Conservation (phyloP, 2,797 vertebrate species). For the Rhodeus uyekii region DNA sequence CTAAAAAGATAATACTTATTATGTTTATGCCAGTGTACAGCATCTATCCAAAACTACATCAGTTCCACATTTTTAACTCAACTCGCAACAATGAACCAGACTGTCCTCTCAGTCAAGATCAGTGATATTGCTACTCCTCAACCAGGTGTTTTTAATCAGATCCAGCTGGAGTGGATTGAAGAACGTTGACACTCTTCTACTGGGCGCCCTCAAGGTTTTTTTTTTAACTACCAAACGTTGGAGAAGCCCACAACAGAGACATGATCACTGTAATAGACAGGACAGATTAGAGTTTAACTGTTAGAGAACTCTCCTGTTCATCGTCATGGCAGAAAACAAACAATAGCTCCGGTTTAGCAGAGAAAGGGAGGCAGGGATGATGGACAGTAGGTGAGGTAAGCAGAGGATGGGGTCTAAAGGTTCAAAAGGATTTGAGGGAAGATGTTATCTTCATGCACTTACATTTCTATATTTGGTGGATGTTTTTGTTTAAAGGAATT, state of each 20-base stretch:
- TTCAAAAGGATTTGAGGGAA: neutral
- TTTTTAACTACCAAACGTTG: slow-evolving; percentile 17
- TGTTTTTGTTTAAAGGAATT: neutral
- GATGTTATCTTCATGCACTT: neutral
- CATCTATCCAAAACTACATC: neutral
- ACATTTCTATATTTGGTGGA: neutral
- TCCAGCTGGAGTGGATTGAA: slow-evolving; percentile 44
- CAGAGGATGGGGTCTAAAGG: neutral
- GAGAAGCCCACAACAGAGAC: slow-evolving; percentile 43
- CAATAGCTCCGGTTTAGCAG: neutral
- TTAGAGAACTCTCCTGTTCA: slow-evolving; percentile 5
- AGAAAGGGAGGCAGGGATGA: neutral
- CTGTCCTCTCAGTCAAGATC: slow-evolving; percentile 9
- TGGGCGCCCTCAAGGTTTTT: neutral
- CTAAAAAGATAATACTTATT: neutral
- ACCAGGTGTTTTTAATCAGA: slow-evolving; percentile 46
- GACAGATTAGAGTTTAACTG: slow-evolving; percentile 46
- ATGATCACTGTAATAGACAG: slow-evolving; percentile 31
- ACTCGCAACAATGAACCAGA: neutral
- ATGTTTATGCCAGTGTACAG: neutral
- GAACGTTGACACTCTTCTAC: slow-evolving; percentile 5
- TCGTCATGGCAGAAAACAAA: neutral
- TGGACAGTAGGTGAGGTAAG: neutral
- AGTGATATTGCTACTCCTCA: slow-evolving; percentile 12
- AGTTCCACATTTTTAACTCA: slow-evolving; percentile 1